Percentiles rank a stretch among this genome's conserved stretches.
These are phyloP conservation scores for Cyclophora punctaria DNA, from an alignment of 2,888 invertebrate genomes.

Conservation along the genomic window DNA sequence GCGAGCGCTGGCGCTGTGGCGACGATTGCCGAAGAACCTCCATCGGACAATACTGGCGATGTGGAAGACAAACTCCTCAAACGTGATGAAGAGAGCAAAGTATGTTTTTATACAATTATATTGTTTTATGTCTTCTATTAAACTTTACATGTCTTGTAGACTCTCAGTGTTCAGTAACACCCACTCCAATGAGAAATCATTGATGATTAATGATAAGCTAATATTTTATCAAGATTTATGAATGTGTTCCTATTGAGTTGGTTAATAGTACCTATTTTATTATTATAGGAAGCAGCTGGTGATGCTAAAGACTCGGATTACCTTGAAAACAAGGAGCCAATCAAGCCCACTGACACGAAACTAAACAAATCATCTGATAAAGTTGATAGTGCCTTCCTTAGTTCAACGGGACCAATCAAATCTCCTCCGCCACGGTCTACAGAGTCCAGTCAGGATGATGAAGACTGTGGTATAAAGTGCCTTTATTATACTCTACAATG, in stretches of 20 bases:
- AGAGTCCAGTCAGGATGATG: slow-evolving; percentile 59
- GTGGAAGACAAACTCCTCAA: slow-evolving; percentile 35
- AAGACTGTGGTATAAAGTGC: slow-evolving; percentile 76
- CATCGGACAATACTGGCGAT: slow-evolving; percentile 23
- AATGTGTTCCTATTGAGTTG: no score
- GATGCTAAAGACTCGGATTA: slow-evolving; percentile 39
- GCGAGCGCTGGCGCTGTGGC: slow-evolving; percentile 26
- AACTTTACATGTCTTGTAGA: no score
- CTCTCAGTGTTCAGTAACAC: no score
- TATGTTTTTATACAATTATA: slow-evolving; percentile 18
- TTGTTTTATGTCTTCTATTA: no score
- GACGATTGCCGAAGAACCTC: slow-evolving; percentile 25
- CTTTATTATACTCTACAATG: slow-evolving; percentile 78
- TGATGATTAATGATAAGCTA: no score
- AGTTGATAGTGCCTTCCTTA: slow-evolving; percentile 54
- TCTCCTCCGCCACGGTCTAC: slow-evolving; percentile 26
- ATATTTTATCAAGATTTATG: no score
- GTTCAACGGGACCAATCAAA: slow-evolving; percentile 42
- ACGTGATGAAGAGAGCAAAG: slow-evolving; percentile 43
- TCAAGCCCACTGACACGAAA: slow-evolving; percentile 29
- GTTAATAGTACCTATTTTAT: neutral
- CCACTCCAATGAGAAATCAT: no score
- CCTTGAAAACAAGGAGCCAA: slow-evolving; percentile 38
- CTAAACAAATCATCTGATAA: slow-evolving; percentile 43
- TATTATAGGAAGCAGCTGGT: slow-evolving; percentile 47